A percentile compares a stretch with the other conserved stretches of the same genome.
These are phyloP conservation scores for Carterocephalus palaemon DNA, from an alignment of 2,888 invertebrate species.

Conservation along the genomic window DNA sequence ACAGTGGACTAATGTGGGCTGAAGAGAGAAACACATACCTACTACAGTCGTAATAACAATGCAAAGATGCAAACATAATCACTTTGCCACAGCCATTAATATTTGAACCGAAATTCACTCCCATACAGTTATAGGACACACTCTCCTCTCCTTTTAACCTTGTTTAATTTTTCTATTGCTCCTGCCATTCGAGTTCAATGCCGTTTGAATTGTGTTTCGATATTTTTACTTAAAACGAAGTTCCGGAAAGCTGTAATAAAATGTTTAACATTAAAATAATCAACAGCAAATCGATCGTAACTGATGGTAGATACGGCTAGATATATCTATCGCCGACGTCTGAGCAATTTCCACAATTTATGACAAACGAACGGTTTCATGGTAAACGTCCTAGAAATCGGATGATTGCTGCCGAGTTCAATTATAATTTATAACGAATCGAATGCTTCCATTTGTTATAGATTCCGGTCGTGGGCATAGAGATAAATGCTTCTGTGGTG, in stretches of 20 bases:
- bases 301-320: neutral
- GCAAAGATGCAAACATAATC: too few relatives aligned
- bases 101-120: too few relatives aligned
- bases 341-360: constrained; percentile 13
- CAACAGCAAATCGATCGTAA: neutral
- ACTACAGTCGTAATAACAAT: too few relatives aligned
- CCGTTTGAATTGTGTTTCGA: too few relatives aligned
- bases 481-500: constrained; percentile 64
- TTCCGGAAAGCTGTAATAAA: neutral
- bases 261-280: neutral
- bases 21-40: too few relatives aligned
- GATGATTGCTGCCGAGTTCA: constrained; percentile 33
- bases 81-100: too few relatives aligned
- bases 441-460: constrained; percentile 36
- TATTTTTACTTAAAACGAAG: too few relatives aligned
- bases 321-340: neutral
- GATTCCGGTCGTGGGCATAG: constrained; percentile 41
- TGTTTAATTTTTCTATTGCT: too few relatives aligned
- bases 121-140: too few relatives aligned
- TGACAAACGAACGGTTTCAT: constrained; percentile 34
- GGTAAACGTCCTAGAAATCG: constrained; percentile 36
- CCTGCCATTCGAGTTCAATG: too few relatives aligned
- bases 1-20: too few relatives aligned
- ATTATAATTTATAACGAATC: constrained; percentile 48
- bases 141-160: too few relatives aligned